Base-by-base conservation (phyloP, 2,888 invertebrate species). In the Eilema depressum region DNA sequence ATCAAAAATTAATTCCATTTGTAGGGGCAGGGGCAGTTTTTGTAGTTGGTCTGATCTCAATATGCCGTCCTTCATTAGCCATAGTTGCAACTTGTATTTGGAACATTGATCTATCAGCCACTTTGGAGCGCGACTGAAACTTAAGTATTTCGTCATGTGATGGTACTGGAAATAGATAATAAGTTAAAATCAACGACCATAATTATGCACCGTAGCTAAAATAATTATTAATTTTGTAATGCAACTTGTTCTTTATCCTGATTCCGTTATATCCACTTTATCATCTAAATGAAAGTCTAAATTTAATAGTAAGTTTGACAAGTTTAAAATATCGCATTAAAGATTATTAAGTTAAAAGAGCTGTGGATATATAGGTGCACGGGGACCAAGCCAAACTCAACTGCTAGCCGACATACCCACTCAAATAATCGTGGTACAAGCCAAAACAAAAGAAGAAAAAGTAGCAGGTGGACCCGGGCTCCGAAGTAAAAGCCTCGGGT, bases 1-100 rank as follows among this genome's bases (percentile, higher is more conserved):
- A 75, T 95, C 95, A 69, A 94, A 95, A 56, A 95, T 93, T 23
- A 95, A 88, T 77, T 95, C 95, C 93, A 92, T 95, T 75, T 92
- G 93, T 69, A 95, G 75, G 0, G 94, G 86, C 2, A 89, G 75
- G 0, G 95, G 95, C 23, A 95, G 82, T 70, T 90, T 88, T 30
- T 89, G 78, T 23, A 95, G 82, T 68, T 92, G 88, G 2, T 85
- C 56, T 0, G 93, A 91, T 2, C 78, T 84, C 4, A 94, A 81
- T 1, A 95, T 83, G 0, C 94, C 95, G 28, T 92, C 88, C 76
- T 95, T 95, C 92, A 93, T 94, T 12, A 84, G 74, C 95, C 95
- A 95, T 3, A 95, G 79, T 56, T 90, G 85, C 26, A 88, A 76
- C 66, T 93, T 95, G 82, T 94, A 95, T 47, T 86, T 85, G 66